Percentiles rank a stretch among this genome's conserved stretches.
Conservation (phyloP, 2,797 vertebrate genomes). For the Propithecus perrieri region DNA sequence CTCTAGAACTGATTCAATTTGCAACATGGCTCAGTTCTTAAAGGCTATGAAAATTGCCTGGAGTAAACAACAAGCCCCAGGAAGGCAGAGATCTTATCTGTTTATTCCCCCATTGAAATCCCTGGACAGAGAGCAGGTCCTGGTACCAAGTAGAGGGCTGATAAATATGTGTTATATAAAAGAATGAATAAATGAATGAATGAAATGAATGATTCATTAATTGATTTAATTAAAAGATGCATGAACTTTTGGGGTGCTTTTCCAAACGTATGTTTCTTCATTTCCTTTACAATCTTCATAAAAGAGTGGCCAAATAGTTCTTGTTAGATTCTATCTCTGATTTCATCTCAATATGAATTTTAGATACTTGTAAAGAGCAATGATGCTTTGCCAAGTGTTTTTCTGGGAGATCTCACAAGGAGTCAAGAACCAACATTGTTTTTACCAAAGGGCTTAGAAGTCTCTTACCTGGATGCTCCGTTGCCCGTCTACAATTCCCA, state of each 20-base stretch:
- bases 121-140: neutral
- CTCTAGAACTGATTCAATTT: neutral
- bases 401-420: neutral
- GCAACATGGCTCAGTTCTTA: neutral
- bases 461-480: neutral
- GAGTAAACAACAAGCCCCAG: neutral
- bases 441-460: neutral
- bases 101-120: neutral
- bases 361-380: neutral
- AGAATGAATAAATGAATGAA: neutral
- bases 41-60: neutral
- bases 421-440: neutral
- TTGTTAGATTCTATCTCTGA: neutral
- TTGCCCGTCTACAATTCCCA: neutral
- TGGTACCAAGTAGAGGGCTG: neutral
- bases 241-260: neutral
- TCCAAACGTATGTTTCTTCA: conserved; percentile 9
- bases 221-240: neutral
- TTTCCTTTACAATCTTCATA: neutral
- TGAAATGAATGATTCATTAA: neutral
- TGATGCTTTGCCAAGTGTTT: neutral
- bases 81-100: neutral
- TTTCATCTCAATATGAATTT: conserved; percentile 5
- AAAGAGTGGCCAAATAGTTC: neutral
- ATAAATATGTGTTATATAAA: neutral